Percentiles rank a stretch among this genome's conserved stretches.
These are phyloP conservation scores for Hydraecia micacea DNA, from an alignment of 2,888 invertebrate genomes.

Conservation along the genomic window DNA sequence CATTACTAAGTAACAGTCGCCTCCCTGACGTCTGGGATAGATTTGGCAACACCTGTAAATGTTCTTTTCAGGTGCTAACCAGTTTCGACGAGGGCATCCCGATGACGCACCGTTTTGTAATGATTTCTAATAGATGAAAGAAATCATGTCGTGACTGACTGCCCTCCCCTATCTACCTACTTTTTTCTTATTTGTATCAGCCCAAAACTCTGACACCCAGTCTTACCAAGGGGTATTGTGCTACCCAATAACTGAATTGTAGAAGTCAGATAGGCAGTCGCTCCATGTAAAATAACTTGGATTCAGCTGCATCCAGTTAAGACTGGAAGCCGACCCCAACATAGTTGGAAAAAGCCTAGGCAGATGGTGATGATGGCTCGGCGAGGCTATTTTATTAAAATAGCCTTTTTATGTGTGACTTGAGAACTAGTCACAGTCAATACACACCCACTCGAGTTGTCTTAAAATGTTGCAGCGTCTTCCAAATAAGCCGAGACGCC, in stretches of 20 bases:
- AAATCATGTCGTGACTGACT: background rate
- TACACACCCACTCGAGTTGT: constrained; percentile 22
- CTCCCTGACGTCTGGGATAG: background rate
- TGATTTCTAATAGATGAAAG: background rate
- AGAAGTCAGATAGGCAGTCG: background rate
- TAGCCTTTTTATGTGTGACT: too few species aligned
- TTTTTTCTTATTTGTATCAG: background rate
- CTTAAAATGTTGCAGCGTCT: background rate
- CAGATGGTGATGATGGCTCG: too few species aligned
- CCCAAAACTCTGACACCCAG: background rate
- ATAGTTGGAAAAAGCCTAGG: background rate
- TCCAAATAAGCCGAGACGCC: constrained; percentile 22
- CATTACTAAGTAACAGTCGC: background rate
- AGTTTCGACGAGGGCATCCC: too few species aligned
- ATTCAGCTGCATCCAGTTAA: background rate
- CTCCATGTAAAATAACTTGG: background rate
- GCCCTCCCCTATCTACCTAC: accelerated
- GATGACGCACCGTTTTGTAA: background rate
- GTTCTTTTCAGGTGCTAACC: background rate
- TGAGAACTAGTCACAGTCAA: background rate
- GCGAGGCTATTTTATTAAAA: background rate
- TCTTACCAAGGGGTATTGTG: background rate
- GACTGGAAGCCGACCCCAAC: background rate
- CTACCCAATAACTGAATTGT: background rate
- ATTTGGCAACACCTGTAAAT: background rate